phyloP scores from a whole-genome alignment of 2,113 vertebrate species.

The Percopsis transmontana region DNA sequence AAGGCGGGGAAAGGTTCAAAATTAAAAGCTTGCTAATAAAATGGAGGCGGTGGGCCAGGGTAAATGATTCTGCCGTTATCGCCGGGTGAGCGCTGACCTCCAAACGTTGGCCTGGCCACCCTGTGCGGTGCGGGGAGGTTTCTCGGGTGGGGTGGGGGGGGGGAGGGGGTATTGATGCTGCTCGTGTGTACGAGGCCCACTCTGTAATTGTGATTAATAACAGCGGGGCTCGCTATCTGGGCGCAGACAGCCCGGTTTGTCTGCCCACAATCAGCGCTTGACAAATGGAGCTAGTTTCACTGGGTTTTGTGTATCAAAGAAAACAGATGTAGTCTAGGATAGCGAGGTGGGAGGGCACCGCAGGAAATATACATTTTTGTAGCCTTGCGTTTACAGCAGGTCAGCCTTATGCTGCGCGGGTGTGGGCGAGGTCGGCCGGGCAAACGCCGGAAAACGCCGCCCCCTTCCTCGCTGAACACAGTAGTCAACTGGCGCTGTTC shows the following conservation, averaged over 20 bases:
- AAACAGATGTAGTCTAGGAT: constrained; percentile 97
- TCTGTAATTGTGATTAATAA: constrained; percentile 99
- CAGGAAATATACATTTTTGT: constrained; percentile 86
- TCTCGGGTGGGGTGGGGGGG: constrained; percentile 45
- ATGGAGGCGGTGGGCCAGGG: constrained; percentile 71
- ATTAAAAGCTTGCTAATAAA: constrained; percentile 82
- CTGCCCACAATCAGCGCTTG: constrained; percentile 94
- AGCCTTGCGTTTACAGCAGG: constrained; percentile 78
- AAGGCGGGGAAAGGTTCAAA: constrained; percentile 70
- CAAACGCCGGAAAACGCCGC: not conserved
- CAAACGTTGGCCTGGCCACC: constrained; percentile 78
- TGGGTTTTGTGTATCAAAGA: constrained; percentile 91
- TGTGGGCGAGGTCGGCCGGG: constrained; percentile 31
- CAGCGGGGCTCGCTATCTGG: constrained; percentile 89
- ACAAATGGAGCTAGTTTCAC: constrained; percentile 95
- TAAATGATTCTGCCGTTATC: constrained; percentile 75
- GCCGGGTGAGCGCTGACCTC: constrained; percentile 84
- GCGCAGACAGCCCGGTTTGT: constrained; percentile 94
- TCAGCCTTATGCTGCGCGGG: constrained; percentile 48
- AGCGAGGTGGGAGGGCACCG: constrained; percentile 82
- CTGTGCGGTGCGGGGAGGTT: constrained; percentile 70
- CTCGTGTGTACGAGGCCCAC: constrained; percentile 82
- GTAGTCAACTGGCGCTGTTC: not conserved
- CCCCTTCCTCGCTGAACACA: constrained; percentile 25
- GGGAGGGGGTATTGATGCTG: constrained; percentile 83